Percentiles rank a stretch among this genome's conserved stretches.
Conservation (phyloP, 2,113 vertebrate genomes). For the Gadus macrocephalus region DNA sequence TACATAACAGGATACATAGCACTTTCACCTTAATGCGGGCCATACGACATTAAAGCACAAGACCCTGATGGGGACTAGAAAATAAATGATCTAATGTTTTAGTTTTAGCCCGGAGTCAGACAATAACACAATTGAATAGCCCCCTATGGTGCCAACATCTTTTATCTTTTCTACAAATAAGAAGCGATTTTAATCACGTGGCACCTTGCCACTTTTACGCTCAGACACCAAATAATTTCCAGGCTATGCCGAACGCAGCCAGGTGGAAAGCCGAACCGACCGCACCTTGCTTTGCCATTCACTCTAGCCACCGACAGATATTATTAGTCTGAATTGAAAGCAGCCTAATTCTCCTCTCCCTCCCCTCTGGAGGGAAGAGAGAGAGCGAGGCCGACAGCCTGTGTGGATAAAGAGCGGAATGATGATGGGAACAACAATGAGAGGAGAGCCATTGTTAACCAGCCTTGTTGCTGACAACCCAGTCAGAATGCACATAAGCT, state of each 20-base stretch:
- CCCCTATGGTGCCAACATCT: neutral
- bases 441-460: conserved; percentile 49
- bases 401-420: conserved; percentile 35
- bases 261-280: conserved; percentile 38
- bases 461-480: conserved; percentile 42
- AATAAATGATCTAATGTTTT: no score
- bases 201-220: conserved; percentile 22
- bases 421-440: conserved; percentile 45
- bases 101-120: no score
- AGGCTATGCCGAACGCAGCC: conserved; percentile 36
- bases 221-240: conserved; percentile 47
- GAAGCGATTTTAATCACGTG: conserved; percentile 34
- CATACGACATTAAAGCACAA: no score
- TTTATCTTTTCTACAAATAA: conserved; percentile 31
- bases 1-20: no score
- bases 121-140: no score
- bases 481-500: conserved; percentile 26
- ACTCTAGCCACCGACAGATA: conserved; percentile 41
- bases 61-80: no score
- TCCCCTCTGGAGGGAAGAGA: conserved; percentile 41
- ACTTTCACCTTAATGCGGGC: no score
- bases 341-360: conserved; percentile 37
- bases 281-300: conserved; percentile 36
- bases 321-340: conserved; percentile 51
- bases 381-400: conserved; percentile 31